Evolutionary conservation across 2,113 vertebrate genomes (phyloP), one percentile per base, ranked within the genome.

Genomic region (Poeciliopsis prolifica): DNA sequence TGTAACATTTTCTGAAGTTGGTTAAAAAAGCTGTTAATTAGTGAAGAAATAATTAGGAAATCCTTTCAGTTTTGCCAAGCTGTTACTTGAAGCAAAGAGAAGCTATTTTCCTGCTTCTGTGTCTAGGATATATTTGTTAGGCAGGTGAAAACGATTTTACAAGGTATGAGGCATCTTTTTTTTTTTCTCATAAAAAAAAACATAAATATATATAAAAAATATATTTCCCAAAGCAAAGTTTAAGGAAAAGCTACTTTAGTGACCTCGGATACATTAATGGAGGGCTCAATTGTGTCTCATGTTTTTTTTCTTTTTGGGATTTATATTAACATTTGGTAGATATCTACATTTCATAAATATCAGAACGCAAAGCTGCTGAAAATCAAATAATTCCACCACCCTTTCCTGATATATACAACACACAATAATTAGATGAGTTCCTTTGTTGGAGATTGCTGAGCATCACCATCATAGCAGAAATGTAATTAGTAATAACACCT

Each of bases 401-500:
- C 84, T 74, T 67, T 82, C 90, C 71, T 87, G 77, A 87, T 72
- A 91, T 82, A 68, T 80, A 86, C 82, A 77, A 90, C 87, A 90
- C 65, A 61, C 65, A 88, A 91, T 91, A 91, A 93, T 94, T 90
- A 89, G 81, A 90, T 75, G 72, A 80, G 73, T 80, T 84, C 85
- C 65, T 70, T 77, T 85, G 80, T 87, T 81, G 82, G 87, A 81
- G 72, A 69, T 79, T 84, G 81, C 75, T 61, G 79, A 29, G 68
- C 67, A 92, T 94, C 91, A 90, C 72, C 91, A 93, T 89, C 35
- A 91, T 81, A 93, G 93, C 88, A 76, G 66, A 87, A 92, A 90
- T 92, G 84, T 88, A 93, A 93, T 94, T 93, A 92, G 89, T 90
- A 82, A 89, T 83, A 92, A 90, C 88, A 93, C 79, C 75, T 87